Conservation (phyloP, 2,797 vertebrate genomes). For the Allobates femoralis region DNA sequence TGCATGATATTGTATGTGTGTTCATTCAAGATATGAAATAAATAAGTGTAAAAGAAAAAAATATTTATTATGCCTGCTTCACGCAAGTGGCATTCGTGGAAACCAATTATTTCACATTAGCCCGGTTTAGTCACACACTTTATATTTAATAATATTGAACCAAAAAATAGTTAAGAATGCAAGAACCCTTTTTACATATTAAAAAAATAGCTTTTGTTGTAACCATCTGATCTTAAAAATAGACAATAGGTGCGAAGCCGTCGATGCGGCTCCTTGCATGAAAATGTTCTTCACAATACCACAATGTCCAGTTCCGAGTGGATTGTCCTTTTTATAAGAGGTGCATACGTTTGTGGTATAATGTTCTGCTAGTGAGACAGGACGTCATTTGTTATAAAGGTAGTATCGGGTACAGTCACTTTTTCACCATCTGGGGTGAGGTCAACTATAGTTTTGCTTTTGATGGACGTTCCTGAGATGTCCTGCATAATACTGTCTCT, state of each 20-base stretch:
- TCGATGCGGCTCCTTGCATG: conserved; percentile 65
- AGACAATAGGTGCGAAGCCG: conserved; percentile 69
- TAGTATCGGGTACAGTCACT: conserved; percentile 49
- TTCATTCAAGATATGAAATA: neutral
- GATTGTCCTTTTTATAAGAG: conserved; percentile 31
- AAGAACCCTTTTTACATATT: conserved; percentile 68
- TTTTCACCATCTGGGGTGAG: conserved; percentile 76
- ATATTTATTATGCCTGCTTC: conserved; percentile 41
- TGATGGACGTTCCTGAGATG: conserved; percentile 71
- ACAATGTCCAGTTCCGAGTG: neutral
- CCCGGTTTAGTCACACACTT: conserved; percentile 65
- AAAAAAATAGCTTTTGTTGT: conserved; percentile 71
- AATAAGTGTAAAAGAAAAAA: conserved; percentile 54
- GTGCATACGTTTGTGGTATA: conserved; percentile 34
- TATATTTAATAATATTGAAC: conserved; percentile 69
- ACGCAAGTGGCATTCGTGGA: conserved; percentile 14
- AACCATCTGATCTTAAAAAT: conserved; percentile 74
- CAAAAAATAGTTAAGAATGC: conserved; percentile 72
- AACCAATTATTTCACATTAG: conserved; percentile 52
- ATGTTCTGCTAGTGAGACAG: conserved; percentile 78
- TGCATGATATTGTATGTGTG: neutral
- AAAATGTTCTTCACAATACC: conserved; percentile 58
- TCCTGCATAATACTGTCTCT: conserved; percentile 68
- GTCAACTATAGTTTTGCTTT: conserved; percentile 80
- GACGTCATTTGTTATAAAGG: conserved; percentile 71